Conservation (phyloP, 2,888 invertebrate species). For the Entomobrya proxima region DNA sequence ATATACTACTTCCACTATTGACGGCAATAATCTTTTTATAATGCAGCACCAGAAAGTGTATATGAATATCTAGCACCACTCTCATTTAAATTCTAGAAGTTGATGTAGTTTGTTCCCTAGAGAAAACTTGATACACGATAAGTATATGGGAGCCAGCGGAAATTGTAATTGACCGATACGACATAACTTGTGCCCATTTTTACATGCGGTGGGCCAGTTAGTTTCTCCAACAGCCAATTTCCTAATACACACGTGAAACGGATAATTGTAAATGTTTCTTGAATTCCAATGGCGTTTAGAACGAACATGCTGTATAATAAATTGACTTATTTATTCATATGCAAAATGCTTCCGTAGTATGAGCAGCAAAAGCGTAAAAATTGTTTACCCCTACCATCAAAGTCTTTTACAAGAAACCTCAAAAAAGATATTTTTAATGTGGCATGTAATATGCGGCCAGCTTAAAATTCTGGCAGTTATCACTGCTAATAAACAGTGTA, state of each 20-base stretch:
- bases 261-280: not conserved
- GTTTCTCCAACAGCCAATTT: not conserved
- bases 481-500: constrained; percentile 40
- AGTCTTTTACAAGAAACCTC: not conserved
- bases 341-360: not conserved
- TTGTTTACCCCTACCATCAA: constrained; percentile 42
- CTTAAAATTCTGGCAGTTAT: constrained; percentile 45
- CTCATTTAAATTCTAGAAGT: constrained; percentile 39
- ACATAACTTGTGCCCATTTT: not conserved
- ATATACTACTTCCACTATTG: not conserved
- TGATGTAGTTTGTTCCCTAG: not conserved
- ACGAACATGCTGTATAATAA: constrained; percentile 36
- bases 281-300: constrained; percentile 9
- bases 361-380: constrained; percentile 49
- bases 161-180: constrained; percentile 50
- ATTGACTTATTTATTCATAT: constrained; percentile 43
- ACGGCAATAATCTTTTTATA: not conserved
- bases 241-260: not conserved
- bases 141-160: not conserved
- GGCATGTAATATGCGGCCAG: constrained; percentile 23
- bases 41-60: not conserved
- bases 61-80: not conserved
- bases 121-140: constrained; percentile 25
- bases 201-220: not conserved
- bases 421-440: constrained; percentile 62